Percentiles rank a stretch among this genome's conserved stretches.
Conservation (phyloP, 2,888 invertebrate genomes). For the Terebella lapidaria region DNA sequence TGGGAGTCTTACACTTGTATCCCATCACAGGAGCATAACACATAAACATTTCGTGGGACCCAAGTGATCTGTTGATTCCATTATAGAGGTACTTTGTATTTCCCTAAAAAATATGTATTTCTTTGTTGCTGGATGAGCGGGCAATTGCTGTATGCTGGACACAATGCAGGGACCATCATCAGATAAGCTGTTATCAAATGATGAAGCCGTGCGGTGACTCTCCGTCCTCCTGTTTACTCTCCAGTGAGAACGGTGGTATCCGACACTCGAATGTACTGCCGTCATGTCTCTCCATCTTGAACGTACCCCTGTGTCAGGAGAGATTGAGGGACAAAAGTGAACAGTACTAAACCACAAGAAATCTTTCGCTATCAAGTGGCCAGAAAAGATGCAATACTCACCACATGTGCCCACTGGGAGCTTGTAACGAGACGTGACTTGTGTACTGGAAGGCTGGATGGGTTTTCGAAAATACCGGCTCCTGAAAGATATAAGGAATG, state of each 20-base stretch:
- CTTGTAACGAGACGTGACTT: constrained; percentile 93
- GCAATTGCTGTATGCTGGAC: neutral
- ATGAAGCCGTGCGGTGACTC: constrained; percentile 23
- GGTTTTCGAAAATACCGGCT: constrained; percentile 81
- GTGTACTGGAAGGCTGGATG: constrained; percentile 96
- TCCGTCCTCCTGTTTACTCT: constrained; percentile 74
- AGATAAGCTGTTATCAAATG: neutral
- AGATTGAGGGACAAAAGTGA: no score
- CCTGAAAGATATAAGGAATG: constrained; percentile 57
- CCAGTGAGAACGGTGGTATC: constrained; percentile 94
- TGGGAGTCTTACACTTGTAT: no score
- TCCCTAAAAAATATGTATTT: no score
- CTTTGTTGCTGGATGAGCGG: no score
- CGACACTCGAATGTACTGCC: constrained; percentile 94
- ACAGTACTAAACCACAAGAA: no score
- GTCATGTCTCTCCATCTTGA: constrained; percentile 94
- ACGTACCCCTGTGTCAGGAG: constrained; percentile 95
- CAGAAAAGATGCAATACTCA: constrained; percentile 53
- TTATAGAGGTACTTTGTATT: no score
- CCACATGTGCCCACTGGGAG: constrained; percentile 98
- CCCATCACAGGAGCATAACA: no score
- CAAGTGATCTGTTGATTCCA: no score
- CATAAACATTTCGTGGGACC: no score
- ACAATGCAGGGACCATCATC: neutral
- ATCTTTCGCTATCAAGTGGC: no score